Conservation (phyloP, 2,113 vertebrate genomes). For the Antechinus stuartii region DNA sequence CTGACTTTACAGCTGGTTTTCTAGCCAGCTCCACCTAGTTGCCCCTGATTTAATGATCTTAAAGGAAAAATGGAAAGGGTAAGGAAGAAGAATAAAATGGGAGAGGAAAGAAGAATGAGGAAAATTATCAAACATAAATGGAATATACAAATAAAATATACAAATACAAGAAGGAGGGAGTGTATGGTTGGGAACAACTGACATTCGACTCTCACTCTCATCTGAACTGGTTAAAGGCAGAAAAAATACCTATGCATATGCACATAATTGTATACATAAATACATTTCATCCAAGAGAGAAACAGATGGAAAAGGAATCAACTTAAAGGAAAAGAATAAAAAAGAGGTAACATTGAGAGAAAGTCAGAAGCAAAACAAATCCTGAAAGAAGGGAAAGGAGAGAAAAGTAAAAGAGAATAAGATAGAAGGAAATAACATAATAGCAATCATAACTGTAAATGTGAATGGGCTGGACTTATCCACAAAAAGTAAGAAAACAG, state of each 20-base stretch:
- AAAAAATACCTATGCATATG: not conserved
- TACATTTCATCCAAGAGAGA: not conserved
- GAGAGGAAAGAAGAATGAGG: not conserved
- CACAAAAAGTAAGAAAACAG: not conserved
- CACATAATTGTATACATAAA: not conserved
- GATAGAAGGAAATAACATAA: not conserved
- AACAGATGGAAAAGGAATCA: not conserved
- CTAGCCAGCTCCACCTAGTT: too few species aligned
- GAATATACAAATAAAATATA: not conserved
- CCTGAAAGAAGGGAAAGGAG: not conserved
- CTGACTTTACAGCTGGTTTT: too few species aligned
- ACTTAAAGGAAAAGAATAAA: not conserved
- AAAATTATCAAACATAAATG: not conserved
- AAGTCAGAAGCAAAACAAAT: not conserved
- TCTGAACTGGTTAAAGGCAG: not conserved
- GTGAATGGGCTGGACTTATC: not conserved
- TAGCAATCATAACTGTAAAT: not conserved
- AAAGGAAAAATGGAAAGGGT: not conserved
- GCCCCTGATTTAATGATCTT: not conserved
- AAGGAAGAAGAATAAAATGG: not conserved
- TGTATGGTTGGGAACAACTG: not conserved
- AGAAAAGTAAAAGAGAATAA: not conserved
- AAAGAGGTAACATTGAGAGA: not conserved
- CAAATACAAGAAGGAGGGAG: not conserved
- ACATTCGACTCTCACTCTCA: not conserved